Conservation (phyloP, 2,797 vertebrate species). For the Notolepis coatsorum region DNA sequence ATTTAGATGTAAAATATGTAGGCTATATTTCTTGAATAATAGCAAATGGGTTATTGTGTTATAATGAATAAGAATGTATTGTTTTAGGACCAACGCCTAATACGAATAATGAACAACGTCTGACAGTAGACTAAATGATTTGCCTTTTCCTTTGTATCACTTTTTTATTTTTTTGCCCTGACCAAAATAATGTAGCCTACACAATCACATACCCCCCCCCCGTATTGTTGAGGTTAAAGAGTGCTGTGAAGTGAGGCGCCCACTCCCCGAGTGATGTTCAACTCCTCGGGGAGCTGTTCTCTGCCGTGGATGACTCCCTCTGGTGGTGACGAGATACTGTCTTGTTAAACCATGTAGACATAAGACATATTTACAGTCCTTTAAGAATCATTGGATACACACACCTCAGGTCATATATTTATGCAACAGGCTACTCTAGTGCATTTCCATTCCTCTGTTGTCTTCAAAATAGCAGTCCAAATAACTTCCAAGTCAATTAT, state of each 20-base stretch:
- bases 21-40: constrained; percentile 18
- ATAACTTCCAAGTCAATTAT: too few relatives aligned
- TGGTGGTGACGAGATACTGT: constrained; percentile 68
- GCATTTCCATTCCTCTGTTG: too few relatives aligned
- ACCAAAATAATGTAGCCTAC: constrained; percentile 46
- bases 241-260: constrained; percentile 46
- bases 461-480: too few relatives aligned
- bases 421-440: too few relatives aligned
- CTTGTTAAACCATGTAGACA: too few relatives aligned
- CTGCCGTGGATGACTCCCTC: constrained; percentile 72
- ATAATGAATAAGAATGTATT: constrained; percentile 30
- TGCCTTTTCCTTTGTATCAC: too few relatives aligned
- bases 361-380: too few relatives aligned
- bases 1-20: background rate
- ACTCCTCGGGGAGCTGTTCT: constrained; percentile 26
- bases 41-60: constrained; percentile 42
- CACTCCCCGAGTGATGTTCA: constrained; percentile 11
- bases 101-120: constrained; percentile 44
- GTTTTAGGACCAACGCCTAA: constrained; percentile 63
- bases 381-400: too few relatives aligned
- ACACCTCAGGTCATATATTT: too few relatives aligned
- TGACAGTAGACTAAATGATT: too few relatives aligned
- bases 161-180: constrained; percentile 35
- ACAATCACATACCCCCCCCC: constrained; percentile 14
- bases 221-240: background rate